Conservation (phyloP, 2,113 vertebrate species). For the Vulpes vulpes region DNA sequence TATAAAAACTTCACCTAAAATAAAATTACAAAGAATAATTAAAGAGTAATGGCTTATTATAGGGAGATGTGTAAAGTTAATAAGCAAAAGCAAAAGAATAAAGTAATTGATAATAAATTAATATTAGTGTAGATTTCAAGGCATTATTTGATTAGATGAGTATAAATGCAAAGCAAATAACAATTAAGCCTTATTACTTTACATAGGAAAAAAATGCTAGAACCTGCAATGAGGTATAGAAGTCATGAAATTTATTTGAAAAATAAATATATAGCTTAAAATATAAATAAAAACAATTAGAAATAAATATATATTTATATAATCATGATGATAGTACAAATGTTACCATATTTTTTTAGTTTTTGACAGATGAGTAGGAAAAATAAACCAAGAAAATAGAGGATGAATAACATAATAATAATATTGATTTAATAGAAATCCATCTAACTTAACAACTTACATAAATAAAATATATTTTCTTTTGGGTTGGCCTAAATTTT, state of each 20-base stretch:
- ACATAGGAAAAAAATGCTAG: neutral
- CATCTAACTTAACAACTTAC: neutral
- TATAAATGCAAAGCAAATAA: constrained; percentile 8
- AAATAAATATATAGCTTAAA: neutral
- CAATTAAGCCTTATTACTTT: neutral
- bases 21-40: neutral
- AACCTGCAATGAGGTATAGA: neutral
- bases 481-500: neutral
- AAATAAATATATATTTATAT: constrained; percentile 6
- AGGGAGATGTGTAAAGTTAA: neutral
- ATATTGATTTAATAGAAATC: constrained; percentile 6
- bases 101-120: neutral
- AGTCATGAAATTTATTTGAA: constrained; percentile 25
- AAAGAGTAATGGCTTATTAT: neutral
- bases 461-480: constrained; percentile 47
- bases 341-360: neutral
- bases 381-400: constrained; percentile 22
- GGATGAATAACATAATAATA: neutral
- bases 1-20: constrained; percentile 14
- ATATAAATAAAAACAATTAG: constrained; percentile 15
- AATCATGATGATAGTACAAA: neutral
- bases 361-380: constrained; percentile 17
- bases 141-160: constrained; percentile 24
- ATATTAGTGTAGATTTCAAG: constrained; percentile 29
- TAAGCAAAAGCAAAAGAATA: constrained; percentile 29